Conservation (phyloP, 2,888 invertebrate species). For the Portevinia maculata region DNA sequence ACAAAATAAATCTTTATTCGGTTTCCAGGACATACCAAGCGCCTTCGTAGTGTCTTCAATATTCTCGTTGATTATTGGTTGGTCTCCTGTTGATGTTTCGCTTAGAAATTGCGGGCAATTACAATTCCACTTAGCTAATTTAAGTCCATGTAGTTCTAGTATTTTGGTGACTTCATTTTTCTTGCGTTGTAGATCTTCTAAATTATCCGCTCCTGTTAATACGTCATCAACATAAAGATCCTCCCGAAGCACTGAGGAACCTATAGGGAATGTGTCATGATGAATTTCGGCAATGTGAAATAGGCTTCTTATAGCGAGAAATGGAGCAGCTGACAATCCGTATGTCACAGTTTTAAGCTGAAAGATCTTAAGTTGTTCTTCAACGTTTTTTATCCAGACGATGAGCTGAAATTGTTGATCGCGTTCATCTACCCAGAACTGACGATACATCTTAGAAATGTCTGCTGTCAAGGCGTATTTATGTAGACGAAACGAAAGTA, state of each 20-base stretch:
- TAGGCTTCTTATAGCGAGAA: too few relatives aligned
- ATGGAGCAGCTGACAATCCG: not conserved
- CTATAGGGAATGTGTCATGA: not conserved
- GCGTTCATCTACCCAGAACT: not conserved
- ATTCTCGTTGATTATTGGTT: not conserved
- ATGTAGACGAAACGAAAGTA: constrained; percentile 29
- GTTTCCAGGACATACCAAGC: not conserved
- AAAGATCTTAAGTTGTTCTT: not conserved
- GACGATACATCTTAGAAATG: constrained; percentile 5
- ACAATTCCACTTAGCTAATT: constrained; percentile 1
- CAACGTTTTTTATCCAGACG: not conserved
- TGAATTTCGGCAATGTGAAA: not conserved
- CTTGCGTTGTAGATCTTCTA: not conserved
- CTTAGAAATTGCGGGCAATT: not conserved
- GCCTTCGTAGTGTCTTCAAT: not conserved
- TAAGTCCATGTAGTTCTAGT: constrained; percentile 1
- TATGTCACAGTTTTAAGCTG: too few relatives aligned
- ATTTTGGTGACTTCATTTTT: not conserved
- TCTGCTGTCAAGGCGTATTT: constrained; percentile 44
- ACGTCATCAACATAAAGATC: too few relatives aligned
- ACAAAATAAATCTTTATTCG: not conserved
- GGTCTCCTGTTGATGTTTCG: not conserved
- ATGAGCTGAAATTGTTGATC: not conserved
- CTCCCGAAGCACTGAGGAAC: not conserved
- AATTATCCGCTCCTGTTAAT: too few relatives aligned